Evolutionary conservation across 1,140 invertebrate species (phyloP).

Genomic region (Aphaenogaster ashmeadi): DNA sequence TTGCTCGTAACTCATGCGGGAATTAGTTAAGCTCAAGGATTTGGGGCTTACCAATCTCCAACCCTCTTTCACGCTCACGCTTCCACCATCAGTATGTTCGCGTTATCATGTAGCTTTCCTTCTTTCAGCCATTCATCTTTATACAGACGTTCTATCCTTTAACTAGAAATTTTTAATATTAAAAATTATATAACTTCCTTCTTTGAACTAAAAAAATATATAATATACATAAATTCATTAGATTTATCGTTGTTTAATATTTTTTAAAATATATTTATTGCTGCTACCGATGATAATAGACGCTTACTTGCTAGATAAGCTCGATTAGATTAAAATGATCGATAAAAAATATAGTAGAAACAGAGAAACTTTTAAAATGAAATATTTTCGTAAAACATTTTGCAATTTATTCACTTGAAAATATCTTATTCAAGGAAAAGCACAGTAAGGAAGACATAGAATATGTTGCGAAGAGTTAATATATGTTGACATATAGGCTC

Average conservation of each 20-base stretch:
- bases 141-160: background rate
- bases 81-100: conserved; percentile 72
- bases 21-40: conserved; percentile 87
- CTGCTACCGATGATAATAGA: background rate
- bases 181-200: background rate
- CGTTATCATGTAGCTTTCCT: conserved; percentile 79
- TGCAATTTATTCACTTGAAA: background rate
- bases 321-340: background rate
- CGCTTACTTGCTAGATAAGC: background rate
- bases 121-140: conserved; percentile 68
- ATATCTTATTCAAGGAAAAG: background rate
- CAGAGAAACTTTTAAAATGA: background rate
- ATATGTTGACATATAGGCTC: background rate
- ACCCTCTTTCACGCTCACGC: conserved; percentile 60
- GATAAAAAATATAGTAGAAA: background rate
- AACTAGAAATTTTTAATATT: background rate
- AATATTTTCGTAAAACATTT: background rate
- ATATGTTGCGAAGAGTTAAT: background rate
- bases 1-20: conserved; percentile 85
- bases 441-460: background rate
- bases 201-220: background rate
- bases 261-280: background rate
- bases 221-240: background rate
- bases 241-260: background rate
- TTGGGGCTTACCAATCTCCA: conserved; percentile 85